Conservation (phyloP, 2,888 invertebrate genomes). For the Cerastoderma edule region DNA sequence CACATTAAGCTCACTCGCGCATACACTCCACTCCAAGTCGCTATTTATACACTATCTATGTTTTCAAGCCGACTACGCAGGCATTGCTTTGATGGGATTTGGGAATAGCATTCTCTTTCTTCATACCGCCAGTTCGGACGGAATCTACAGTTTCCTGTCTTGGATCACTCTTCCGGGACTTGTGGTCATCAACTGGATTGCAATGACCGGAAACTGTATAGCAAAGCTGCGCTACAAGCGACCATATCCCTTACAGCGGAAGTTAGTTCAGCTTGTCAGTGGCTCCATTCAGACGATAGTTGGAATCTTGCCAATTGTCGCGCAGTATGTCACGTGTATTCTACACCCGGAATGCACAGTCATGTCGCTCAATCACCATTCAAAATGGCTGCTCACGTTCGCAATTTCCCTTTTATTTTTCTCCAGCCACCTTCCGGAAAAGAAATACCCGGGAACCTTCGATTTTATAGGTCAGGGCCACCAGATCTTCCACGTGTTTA, state of each 20-base stretch:
- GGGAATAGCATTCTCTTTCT: constrained; percentile 66
- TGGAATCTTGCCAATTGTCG: constrained; percentile 49
- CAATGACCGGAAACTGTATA: constrained; percentile 61
- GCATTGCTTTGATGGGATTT: constrained; percentile 68
- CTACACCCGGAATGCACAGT: constrained; percentile 45
- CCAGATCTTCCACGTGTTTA: constrained; percentile 71
- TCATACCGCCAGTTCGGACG: constrained; percentile 58
- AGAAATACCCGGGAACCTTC: constrained; percentile 64
- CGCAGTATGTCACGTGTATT: constrained; percentile 60
- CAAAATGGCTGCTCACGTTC: constrained; percentile 51
- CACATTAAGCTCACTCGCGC: constrained; percentile 66
- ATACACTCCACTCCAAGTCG: constrained; percentile 73
- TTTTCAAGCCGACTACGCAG: constrained; percentile 74
- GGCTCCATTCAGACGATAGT: constrained; percentile 51
- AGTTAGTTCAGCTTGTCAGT: constrained; percentile 63
- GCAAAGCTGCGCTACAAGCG: constrained; percentile 65
- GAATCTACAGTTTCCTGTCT: constrained; percentile 32
- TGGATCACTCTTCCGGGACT: constrained; percentile 55
- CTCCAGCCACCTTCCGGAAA: constrained; percentile 69
- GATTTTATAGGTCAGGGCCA: constrained; percentile 73
- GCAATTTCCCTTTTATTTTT: constrained; percentile 66
- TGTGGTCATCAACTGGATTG: constrained; percentile 62
- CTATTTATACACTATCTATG: constrained; percentile 68
- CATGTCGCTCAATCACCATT: constrained; percentile 63
- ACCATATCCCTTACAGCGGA: constrained; percentile 66